Evolutionary conservation across 2,797 vertebrate species (phyloP).

Genomic region (Centroberyx gerrardi): DNA sequence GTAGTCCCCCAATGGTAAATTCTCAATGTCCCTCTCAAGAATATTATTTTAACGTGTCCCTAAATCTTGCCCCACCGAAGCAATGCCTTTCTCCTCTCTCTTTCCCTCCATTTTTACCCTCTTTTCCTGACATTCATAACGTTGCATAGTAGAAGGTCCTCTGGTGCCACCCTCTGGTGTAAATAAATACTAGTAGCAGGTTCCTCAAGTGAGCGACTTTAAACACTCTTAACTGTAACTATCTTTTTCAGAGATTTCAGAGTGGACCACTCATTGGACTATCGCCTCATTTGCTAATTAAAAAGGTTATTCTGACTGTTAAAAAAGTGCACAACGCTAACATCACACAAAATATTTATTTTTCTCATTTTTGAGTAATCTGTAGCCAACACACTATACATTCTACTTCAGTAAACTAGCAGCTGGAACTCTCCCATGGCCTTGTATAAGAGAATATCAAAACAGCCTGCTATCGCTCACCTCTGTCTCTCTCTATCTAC

Average conservation of each 20-base stretch:
- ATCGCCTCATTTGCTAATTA: too few species aligned
- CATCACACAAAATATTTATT: too few species aligned
- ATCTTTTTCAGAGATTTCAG: too few species aligned
- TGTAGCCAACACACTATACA: too few species aligned
- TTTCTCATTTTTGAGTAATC: too few species aligned
- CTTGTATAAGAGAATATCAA: background rate
- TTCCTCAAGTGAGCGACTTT: background rate
- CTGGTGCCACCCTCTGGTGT: conserved; percentile 68
- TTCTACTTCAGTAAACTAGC: background rate
- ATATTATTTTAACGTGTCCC: background rate
- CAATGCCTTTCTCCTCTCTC: background rate
- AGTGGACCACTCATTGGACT: too few species aligned
- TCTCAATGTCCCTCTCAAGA: background rate
- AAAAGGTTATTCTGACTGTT: too few species aligned
- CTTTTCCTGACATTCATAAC: rapidly evolving
- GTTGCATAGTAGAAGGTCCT: conserved; percentile 2
- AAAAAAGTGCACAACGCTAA: too few species aligned
- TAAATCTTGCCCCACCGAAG: background rate
- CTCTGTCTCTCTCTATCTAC: background rate
- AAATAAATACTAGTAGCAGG: background rate
- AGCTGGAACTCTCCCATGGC: background rate
- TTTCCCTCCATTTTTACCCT: background rate
- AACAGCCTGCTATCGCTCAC: background rate
- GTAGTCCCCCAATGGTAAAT: too few species aligned
- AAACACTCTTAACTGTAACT: too few species aligned